phyloP scores from a whole-genome alignment of 2,888 invertebrate genomes.

The Melikaiella ostensackeni region DNA sequence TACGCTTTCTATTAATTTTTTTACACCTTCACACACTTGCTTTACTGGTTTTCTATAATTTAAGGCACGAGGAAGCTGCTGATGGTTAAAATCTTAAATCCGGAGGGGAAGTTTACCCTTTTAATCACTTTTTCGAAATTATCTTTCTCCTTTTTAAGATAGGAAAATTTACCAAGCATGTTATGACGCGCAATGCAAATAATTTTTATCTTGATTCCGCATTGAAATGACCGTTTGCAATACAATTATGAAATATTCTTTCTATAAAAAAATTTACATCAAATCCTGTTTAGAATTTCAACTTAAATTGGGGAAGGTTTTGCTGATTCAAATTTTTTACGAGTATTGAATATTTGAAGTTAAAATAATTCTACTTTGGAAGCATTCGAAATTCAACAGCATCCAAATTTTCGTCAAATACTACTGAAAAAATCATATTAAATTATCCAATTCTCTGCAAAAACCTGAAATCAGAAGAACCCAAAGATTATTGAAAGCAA shows the following conservation, averaged over 20 bases:
- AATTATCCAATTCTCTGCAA: neutral
- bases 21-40: neutral
- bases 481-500: neutral
- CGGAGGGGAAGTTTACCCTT: neutral
- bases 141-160: neutral
- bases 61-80: constrained; percentile 1
- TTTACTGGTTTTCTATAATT: neutral
- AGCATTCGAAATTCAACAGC: too few species aligned
- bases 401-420: too few species aligned
- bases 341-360: neutral
- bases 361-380: too few species aligned
- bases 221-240: neutral
- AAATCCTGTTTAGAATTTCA: neutral
- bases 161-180: neutral
- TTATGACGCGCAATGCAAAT: constrained; percentile 8
- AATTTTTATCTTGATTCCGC: neutral
- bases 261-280: neutral
- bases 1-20: neutral
- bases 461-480: neutral
- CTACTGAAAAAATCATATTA: neutral
- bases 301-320: neutral
- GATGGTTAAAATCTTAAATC: neutral
- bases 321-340: neutral
- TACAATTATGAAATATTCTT: neutral
- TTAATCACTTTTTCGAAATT: neutral